A percentile compares a stretch with the other conserved stretches of the same genome.
Evolutionary conservation across 2,888 invertebrate species (phyloP).

Genomic region (Spodoptera picta): DNA sequence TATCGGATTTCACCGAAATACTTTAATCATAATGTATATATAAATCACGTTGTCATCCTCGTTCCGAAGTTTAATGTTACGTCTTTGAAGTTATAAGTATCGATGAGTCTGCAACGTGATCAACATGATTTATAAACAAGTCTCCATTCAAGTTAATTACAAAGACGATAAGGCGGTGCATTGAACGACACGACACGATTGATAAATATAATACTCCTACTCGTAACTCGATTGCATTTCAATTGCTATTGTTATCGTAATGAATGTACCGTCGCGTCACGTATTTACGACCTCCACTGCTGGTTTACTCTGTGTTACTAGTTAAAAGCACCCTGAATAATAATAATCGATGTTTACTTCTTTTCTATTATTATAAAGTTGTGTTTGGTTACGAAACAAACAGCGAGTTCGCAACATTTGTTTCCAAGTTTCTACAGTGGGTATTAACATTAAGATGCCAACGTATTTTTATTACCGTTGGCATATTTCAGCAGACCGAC

Average conservation of each 20-base stretch:
- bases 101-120: conserved; percentile 57
- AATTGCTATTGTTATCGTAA: conserved; percentile 67
- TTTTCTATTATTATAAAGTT: conserved; percentile 16
- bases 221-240: conserved; percentile 64
- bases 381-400: conserved; percentile 28
- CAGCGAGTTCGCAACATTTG: conserved; percentile 34
- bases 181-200: conserved; percentile 66
- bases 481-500: conserved; percentile 73
- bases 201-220: conserved; percentile 63
- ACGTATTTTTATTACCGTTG: conserved; percentile 74
- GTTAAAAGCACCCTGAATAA: conserved; percentile 7
- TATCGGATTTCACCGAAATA: conserved; percentile 41
- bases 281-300: conserved; percentile 23
- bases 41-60: conserved; percentile 53
- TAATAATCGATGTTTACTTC: conserved; percentile 5
- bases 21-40: conserved; percentile 12
- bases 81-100: conserved; percentile 50
- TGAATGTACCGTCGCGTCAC: conserved; percentile 42
- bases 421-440: conserved; percentile 41
- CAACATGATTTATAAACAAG: conserved; percentile 66
- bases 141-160: conserved; percentile 69
- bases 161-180: conserved; percentile 65
- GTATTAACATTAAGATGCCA: conserved; percentile 66
- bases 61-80: conserved; percentile 50
- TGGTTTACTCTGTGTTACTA: conserved; percentile 22